Base-by-base conservation (phyloP, 2,797 vertebrate species). In the Sandelia bainsii region DNA sequence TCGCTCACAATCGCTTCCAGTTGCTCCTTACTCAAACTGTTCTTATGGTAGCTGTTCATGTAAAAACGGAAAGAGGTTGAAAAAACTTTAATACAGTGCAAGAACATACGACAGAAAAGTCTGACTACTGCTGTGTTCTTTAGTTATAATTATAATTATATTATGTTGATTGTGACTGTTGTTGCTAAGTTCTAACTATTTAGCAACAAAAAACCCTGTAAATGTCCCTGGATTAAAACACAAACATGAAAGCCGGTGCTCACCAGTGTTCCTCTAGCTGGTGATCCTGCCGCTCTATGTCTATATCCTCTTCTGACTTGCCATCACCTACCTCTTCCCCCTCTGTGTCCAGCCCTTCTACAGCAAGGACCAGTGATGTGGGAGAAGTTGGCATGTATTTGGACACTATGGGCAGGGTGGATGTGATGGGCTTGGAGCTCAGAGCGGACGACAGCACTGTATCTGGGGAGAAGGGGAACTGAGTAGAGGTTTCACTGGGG, bases 401-500 rank as follows among this genome's bases (percentile, higher is more conserved):
- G 29, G 94, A 94, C 32, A 95, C 88, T 0, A 95, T 93, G 1
- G 95, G 95, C 25, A 95, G 69, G 0, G 93, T 95, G 13, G 95
- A 96, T 0, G 92, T 73, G 17, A 96, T 94, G 82, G 95, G 95
- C 10, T 88, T 69, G 20, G 89, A 73, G 69, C 91, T 90, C 39
- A 95, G 80, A 4, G 93, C 93, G 0, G 94, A 89, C 0, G 94
- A 94, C 46, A 92, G 73, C 19, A 92, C 83, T 0, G 91, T 93
- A 6, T 91, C 91, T 0, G 91, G 87, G 57, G 80, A 34, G 39
- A 87, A 40, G 65, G 20, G 8, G 69, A 88, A 22, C 61, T 68
- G 76, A 1, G 73, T 0, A 0, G 69, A 10, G 4, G 70, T 7
- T 12, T 68, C 64, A 1, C 14, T 8, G 57, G 92, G 87, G 1